Conservation (phyloP, 2,113 vertebrate species). For the Dryoscopus gambensis region DNA sequence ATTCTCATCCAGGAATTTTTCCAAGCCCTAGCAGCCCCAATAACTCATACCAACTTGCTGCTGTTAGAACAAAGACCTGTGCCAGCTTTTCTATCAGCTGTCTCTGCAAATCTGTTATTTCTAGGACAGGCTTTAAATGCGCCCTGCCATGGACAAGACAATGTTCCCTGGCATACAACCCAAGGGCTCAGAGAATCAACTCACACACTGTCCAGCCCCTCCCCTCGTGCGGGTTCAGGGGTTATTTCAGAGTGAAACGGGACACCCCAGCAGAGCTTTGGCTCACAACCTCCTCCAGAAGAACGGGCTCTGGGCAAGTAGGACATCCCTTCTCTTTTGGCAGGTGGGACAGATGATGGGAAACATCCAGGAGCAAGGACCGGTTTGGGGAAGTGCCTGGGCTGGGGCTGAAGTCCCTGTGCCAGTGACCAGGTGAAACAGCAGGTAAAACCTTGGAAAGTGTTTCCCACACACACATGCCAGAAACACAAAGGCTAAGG, state of each 20-base stretch:
- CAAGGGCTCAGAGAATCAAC: neutral
- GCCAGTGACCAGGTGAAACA: neutral
- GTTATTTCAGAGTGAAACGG: neutral
- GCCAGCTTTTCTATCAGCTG: neutral
- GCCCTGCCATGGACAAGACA: neutral
- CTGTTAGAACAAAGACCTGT: neutral
- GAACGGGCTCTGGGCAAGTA: neutral
- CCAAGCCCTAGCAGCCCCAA: neutral
- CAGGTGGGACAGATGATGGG: neutral
- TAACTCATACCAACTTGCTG: neutral
- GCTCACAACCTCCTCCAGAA: neutral
- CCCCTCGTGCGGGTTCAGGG: rapidly evolving
- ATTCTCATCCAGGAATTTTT: neutral
- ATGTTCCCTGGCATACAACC: neutral
- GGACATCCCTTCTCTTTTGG: neutral
- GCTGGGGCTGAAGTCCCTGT: neutral
- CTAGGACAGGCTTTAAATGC: neutral
- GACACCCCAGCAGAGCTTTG: neutral
- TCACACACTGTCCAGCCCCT: neutral
- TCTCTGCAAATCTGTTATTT: neutral
- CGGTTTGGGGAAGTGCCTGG: neutral
- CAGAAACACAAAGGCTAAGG: neutral
- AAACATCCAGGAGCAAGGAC: neutral
- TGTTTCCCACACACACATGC: neutral
- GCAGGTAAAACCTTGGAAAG: neutral